phyloP scores from a whole-genome alignment of 2,888 invertebrate species.

The Panzeria rudis region DNA sequence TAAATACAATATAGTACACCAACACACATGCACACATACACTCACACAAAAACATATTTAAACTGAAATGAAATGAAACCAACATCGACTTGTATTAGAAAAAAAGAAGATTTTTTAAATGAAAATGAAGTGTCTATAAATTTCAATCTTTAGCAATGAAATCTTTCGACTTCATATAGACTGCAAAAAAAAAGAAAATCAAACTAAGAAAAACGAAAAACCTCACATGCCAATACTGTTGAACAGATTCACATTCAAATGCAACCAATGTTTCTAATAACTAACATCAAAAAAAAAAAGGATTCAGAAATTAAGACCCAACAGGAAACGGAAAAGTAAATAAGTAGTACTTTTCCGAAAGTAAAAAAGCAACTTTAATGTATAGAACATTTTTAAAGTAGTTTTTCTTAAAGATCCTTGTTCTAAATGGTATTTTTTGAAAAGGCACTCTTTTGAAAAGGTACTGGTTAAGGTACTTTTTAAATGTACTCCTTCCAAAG shows the following conservation, averaged over 20 bases:
- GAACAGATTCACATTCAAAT: conserved; percentile 55
- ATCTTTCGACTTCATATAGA: neutral
- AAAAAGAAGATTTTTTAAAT: conserved; percentile 36
- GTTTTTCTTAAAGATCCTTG: neutral
- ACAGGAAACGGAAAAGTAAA: conserved; percentile 14
- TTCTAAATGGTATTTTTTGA: neutral
- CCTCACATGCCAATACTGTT: conserved; percentile 61
- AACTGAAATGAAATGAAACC: conserved; percentile 51
- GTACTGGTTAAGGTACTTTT: neutral
- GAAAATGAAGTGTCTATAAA: conserved; percentile 68
- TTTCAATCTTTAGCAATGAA: conserved; percentile 26
- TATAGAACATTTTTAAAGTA: too few relatives aligned
- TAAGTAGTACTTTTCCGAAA: neutral
- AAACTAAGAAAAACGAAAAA: conserved; percentile 48
- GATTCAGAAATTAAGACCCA: conserved; percentile 6
- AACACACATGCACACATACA: neutral
- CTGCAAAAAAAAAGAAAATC: conserved; percentile 35
- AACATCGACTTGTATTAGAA: conserved; percentile 43
- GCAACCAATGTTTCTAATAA: conserved; percentile 35
- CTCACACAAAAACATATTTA: neutral
- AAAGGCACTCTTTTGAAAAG: neutral
- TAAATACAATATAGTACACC: neutral
- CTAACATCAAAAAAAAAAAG: neutral
- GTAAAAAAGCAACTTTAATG: too few relatives aligned
- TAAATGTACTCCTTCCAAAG: neutral